Base-by-base conservation (phyloP, 2,888 invertebrate genomes). In the Microctonus brassicae region DNA sequence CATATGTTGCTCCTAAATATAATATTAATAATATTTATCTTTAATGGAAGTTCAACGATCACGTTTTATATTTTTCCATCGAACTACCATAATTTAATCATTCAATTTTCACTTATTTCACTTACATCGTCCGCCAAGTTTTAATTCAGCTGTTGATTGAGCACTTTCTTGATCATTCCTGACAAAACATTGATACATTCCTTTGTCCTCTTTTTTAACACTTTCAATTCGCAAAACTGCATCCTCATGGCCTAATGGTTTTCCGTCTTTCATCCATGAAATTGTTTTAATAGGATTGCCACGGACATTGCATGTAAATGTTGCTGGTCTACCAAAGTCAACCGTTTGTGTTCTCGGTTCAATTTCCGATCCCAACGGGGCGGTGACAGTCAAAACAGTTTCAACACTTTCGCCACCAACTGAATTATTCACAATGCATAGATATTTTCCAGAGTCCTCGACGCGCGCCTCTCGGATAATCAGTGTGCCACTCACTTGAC, bases 131-230 rank as follows among this genome's bases (percentile, higher is more conserved):
- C 97, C 97, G 82, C 97, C 98, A 72, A 98, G 91, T 89, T 96
- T 95, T 68, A 98, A 89, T 90, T 97, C 97, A 63, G 95, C 96
- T 69, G 95, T 95, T 1, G 96, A 96, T 83, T 97, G 97, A 0
- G 97, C 96, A 82, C 95, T 96, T 87, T 97, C 97, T 85, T 96
- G 95, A 81, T 96, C 97, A 85, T 97, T 97, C 69, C 96, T 91
- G 64, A 97, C 95, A 84, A 97, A 96, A 86, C 98, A 98, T 85
- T 98, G 98, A 87, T 97, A 98, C 97, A 97, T 97, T 83, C 98
- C 98, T 85, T 96, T 96, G 88, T 97, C 97, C 88, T 96, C 96
- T 82, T 97, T 95, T 88, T 95, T 94, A 0, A 98, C 96, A 1
- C 95, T 93, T 82, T 95, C 95, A 81, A 98, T 97, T 77, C 95